phyloP scores from a whole-genome alignment of 2,797 vertebrate genomes.

The Xenops minutus region DNA sequence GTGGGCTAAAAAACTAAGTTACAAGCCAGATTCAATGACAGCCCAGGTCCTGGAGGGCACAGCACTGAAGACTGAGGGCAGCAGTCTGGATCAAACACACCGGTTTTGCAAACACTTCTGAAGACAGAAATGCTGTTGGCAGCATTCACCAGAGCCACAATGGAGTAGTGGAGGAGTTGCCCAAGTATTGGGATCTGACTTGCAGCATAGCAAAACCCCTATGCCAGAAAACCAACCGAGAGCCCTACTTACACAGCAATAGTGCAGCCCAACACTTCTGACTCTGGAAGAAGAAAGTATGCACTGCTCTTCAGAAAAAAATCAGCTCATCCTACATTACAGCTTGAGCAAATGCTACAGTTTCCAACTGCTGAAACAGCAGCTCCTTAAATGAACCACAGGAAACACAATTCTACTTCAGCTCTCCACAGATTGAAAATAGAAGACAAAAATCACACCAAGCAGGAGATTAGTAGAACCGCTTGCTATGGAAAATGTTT shows the following conservation, averaged over 20 bases:
- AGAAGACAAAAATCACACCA: background rate
- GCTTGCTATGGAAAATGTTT: accelerated
- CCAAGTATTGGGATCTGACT: background rate
- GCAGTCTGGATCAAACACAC: background rate
- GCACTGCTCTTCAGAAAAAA: background rate
- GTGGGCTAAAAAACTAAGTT: background rate
- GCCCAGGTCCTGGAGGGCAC: background rate
- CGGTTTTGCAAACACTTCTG: background rate
- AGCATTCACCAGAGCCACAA: background rate
- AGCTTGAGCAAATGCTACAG: background rate
- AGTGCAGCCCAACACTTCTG: background rate
- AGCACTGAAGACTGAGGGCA: background rate
- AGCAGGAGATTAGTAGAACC: background rate
- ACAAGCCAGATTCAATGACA: background rate
- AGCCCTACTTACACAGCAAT: background rate
- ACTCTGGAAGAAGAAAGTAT: background rate
- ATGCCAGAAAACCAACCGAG: background rate
- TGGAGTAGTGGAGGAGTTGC: background rate
- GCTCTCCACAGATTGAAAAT: background rate
- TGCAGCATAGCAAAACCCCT: background rate
- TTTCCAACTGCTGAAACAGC: background rate
- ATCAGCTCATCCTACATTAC: background rate
- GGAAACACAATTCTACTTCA: background rate
- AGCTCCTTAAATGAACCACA: background rate
- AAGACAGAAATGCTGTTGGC: background rate